Base-by-base conservation (phyloP, 1,140 invertebrate genomes). In the Drosophila simulans region DNA sequence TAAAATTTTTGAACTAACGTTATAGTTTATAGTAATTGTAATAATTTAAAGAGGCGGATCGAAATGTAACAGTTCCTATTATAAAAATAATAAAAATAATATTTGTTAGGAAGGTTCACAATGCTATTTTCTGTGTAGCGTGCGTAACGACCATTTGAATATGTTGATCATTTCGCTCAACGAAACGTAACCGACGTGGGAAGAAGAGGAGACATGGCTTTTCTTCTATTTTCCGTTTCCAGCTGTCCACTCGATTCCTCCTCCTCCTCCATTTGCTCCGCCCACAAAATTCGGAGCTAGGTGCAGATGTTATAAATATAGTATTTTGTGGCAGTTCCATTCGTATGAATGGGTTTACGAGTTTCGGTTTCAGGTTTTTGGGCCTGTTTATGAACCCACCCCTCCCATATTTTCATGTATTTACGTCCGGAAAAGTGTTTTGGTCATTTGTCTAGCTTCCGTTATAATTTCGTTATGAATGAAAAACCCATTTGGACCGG, bases 111-210 rank as follows among this genome's bases (percentile, higher is more conserved):
- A 35, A 17, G 5, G 34, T 20, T 3, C 31, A 17, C 1, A 20
- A 22, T 20, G 12, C 20, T 54, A 37, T 22, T 39, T 39, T 53
- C n/a, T 40, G 58, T 62, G 35, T 22, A 57, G 3, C 5, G 42
- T 52, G 20, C 25, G n/a, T 27, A 71, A 68, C 70, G 65, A 81
- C 74, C 81, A 71, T 86, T 88, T 74, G 25, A 75, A 84, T 71
- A 66, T 74, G 80, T 86, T 77, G 73, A 85, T 81, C 57, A 88
- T 88, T 83, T 88, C 52, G 75, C 78, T 66, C 78, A 86, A 77
- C 78, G 78, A 86, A 86, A 86, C 79, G 86, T 90, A 86, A 90
- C 86, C 71, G 60, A 82, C 86, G 86, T 90, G 86, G 86, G 86
- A 90, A 90, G 86, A 71, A 52, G 54, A 59, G 70, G 59, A 59